Base-by-base conservation (phyloP, 2,888 invertebrate genomes). In the Leptothorax acervorum region DNA sequence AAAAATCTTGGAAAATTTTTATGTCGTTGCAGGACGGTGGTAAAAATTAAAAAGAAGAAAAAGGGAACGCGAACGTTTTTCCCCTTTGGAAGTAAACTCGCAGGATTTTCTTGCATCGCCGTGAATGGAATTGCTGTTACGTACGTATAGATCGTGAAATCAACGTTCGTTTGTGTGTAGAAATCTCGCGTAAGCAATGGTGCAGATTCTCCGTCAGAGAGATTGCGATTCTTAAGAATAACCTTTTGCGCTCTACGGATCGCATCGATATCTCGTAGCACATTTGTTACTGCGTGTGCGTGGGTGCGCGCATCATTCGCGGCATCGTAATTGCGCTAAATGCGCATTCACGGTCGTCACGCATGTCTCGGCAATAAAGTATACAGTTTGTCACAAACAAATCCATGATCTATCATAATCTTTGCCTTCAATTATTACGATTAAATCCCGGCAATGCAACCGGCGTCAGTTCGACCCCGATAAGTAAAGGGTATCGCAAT, bases 141-240 rank as follows among this genome's bases (percentile, higher is more conserved):
- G 15, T 60, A 39, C 9, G 5, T 23, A 45, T 23, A 45, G 15
- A 48, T 71, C 60, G 79, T 71, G 71, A 70, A 79, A 79, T 79
- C 79, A 60, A 42, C 11, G 35, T 57, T 79, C 8, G 55, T 42
- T 55, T 66, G 66, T 79, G 3, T 60, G n/a, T 35, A 23, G 2
- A 71, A 48, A 79, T 79, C 45, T 5, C 1, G 48, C 62, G 23
- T 55, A 79, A 79, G 66, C 57, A 45, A 66, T 15, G 45, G 31
- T 1, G 9, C 23, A 23, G 23, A 57, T 48, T 48, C 9, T 35
- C 11, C 11, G 45, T 68, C 48, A 12, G 42, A 60, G 53, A 48
- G 68, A 84, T 70, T 84, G 53, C 51, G 35, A 48, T 81, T 73
- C 60, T 39, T 74, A 82, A 12, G 57, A 66, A 65, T 73, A 73